Base-by-base conservation (phyloP, 2,797 vertebrate species). In the Neopelma chrysocephalum region DNA sequence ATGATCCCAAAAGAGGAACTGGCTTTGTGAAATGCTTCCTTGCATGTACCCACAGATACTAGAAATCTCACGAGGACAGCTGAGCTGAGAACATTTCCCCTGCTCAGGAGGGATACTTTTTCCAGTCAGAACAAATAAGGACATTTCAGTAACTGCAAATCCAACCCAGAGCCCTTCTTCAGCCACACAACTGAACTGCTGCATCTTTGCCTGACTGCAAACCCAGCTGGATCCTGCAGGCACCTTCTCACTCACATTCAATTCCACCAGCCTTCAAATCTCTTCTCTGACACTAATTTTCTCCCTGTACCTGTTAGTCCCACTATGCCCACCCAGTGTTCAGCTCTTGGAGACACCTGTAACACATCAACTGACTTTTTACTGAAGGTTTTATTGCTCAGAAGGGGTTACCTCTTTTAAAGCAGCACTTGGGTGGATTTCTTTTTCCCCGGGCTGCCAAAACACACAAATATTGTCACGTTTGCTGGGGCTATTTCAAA, bases 1-100 rank as follows among this genome's bases (percentile, higher is more conserved):
- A 96, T 96, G 95, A 96, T 96, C 83, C 89, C 92, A 75, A 94
- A 96, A 96, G 95, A 86, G 94, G 96, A 97, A 97, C 92, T 96
- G 53, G 78, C 62, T 96, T 93, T 92, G 84, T 94, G 94, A 96
- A 94, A 93, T 54, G 82, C 78, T 80, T 65, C 47, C 95, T 95
- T 96, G 84, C 84, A 34, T 57, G 9, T 85, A 70, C 53, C 64
- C 92, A 75, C 75, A 91, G 92, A 94, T 88, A 94, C 47, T 87
- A 94, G 89, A 95, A 95, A 87, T 87, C 93, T 95, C 93, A 95
- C 0, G 36, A 95, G 91, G 86, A 58, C 83, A 47, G 38, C 71
- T 3, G 3, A 68, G 60, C 93, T 94, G 90, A 88, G 91, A 96
- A 64, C 88, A 45, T 90, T 97, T 92, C 75, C 92, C 92, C 92